These are phyloP conservation scores for Myripristis jacobus DNA, from an alignment of 2,797 vertebrate species.

Conservation along the genomic window DNA sequence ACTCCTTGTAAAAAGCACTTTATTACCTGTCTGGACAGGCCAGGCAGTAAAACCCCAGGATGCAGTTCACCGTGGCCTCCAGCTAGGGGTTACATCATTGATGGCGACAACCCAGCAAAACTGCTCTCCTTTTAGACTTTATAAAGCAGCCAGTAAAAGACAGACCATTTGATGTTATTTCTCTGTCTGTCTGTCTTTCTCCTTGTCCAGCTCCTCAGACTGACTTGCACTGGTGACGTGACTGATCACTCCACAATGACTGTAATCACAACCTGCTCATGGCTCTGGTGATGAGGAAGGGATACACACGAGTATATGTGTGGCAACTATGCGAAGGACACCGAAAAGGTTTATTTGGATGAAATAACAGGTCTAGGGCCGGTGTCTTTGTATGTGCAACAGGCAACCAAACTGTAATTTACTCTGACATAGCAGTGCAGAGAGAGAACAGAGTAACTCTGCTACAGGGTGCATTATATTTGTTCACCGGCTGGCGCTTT, in stretches of 20 bases:
- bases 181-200: constrained; percentile 5
- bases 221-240: constrained; percentile 45
- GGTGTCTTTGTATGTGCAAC: constrained; percentile 52
- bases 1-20: constrained; percentile 76
- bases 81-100: constrained; percentile 59
- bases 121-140: constrained; percentile 58
- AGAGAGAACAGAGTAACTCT: constrained; percentile 21
- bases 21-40: constrained; percentile 71
- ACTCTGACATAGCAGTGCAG: constrained; percentile 33
- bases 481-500: constrained; percentile 50
- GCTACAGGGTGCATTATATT: constrained; percentile 44
- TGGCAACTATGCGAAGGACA: constrained; percentile 39
- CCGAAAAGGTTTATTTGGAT: constrained; percentile 37
- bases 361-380: constrained; percentile 34
- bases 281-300: constrained; percentile 26
- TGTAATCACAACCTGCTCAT: constrained; percentile 56
- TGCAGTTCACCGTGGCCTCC: constrained; percentile 50
- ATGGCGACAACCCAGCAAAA: constrained; percentile 55
- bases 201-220: constrained; percentile 37
- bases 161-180: constrained; percentile 16
- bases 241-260: constrained; percentile 47
- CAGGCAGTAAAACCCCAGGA: constrained; percentile 65
- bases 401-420: constrained; percentile 53
- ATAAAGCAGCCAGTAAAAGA: constrained; percentile 70
- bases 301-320: constrained; percentile 27